Conservation (phyloP, 2,888 invertebrate species). For the Pyrrhosoma nymphula region DNA sequence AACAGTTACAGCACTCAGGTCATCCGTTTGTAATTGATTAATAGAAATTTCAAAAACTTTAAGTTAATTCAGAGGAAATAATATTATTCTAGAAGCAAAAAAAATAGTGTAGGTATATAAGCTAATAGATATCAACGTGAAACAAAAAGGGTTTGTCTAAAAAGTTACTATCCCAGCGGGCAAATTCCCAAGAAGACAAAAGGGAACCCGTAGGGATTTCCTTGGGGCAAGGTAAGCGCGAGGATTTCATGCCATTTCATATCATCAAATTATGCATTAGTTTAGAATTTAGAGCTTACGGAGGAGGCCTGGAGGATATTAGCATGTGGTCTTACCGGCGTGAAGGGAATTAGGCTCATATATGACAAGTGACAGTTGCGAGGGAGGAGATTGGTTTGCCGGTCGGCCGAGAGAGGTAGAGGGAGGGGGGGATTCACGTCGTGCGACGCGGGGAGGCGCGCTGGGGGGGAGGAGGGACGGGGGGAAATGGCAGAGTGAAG, state of each 20-base stretch:
- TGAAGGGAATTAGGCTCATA: conserved; percentile 64
- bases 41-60: no score
- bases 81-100: no score
- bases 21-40: no score
- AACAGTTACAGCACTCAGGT: no score
- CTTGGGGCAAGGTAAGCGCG: background rate
- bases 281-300: conserved; percentile 10
- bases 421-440: no score
- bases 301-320: conserved; percentile 34
- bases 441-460: background rate
- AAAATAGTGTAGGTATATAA: no score
- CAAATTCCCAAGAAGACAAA: background rate
- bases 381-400: conserved; percentile 64
- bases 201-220: background rate
- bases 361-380: conserved; percentile 67
- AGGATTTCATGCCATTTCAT: conserved; percentile 23
- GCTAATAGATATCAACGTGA: no score
- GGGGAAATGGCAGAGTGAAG: no score
- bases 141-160: background rate
- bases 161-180: background rate
- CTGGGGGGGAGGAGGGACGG: background rate
- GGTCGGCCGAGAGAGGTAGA: background rate
- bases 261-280: conserved; percentile 9
- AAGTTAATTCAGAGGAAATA: no score
- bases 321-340: conserved; percentile 36